phyloP scores from a whole-genome alignment of 2,113 vertebrate species.

The Ochotona princeps region DNA sequence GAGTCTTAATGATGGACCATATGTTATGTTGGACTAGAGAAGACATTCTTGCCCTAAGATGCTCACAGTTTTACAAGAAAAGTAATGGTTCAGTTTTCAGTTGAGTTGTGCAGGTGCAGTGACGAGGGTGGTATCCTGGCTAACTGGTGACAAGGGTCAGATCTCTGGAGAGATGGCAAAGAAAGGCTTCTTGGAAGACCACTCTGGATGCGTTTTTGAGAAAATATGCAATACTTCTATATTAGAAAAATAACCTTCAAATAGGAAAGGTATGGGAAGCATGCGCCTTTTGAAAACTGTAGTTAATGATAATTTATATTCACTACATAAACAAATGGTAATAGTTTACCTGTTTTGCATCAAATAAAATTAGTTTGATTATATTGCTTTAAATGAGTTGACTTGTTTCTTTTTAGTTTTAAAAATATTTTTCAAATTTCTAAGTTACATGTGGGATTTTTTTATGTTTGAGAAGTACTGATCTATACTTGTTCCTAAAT shows the following conservation, averaged over 20 bases:
- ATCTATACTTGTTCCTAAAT: not conserved
- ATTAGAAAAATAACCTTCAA: not conserved
- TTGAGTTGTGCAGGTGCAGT: not conserved
- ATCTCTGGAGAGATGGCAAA: not conserved
- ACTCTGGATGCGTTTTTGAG: not conserved
- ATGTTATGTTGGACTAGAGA: not conserved
- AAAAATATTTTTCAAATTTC: constrained; percentile 38
- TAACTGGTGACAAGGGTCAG: not conserved
- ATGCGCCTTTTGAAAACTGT: not conserved
- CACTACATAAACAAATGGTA: not conserved
- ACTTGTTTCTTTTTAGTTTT: not conserved
- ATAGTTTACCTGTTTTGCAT: not conserved
- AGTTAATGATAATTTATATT: not conserved
- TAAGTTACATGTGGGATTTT: not conserved
- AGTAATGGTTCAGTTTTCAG: not conserved
- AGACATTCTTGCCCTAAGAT: not conserved
- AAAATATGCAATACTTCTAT: not conserved
- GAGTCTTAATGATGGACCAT: not conserved
- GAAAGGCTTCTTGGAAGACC: not conserved
- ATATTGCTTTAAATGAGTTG: not conserved
- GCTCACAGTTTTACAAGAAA: not conserved
- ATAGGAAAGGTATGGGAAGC: not conserved
- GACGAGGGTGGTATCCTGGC: not conserved
- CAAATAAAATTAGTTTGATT: constrained; percentile 27
- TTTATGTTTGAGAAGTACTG: not conserved